Evolutionary conservation across 2,888 invertebrate species (phyloP).

Genomic region (Alloscopus bannaensis): DNA sequence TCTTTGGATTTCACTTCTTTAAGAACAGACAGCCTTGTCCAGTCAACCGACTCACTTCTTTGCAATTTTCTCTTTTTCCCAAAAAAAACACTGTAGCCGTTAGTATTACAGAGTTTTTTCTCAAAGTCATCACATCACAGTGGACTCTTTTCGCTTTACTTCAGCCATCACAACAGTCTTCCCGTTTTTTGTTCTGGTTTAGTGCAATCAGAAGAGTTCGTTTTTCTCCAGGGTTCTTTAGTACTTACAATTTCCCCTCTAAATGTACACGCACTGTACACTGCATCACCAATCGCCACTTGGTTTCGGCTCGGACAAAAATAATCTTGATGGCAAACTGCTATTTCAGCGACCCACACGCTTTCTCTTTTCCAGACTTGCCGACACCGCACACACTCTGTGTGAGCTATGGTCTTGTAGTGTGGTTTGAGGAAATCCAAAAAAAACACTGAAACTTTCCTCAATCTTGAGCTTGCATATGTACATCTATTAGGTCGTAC

Average conservation of each 20-base stretch:
- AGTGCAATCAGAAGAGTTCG: slow-evolving; percentile 54
- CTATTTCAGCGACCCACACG: slow-evolving; percentile 44
- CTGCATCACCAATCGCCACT: slow-evolving; percentile 50
- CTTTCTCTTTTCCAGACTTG: too few relatives aligned
- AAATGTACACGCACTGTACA: slow-evolving; percentile 13
- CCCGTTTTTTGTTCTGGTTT: slow-evolving; percentile 47
- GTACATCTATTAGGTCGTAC: not conserved
- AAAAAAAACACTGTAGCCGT: slow-evolving; percentile 18
- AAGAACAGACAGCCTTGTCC: slow-evolving; percentile 22
- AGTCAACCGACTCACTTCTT: slow-evolving; percentile 19
- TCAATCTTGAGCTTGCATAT: not conserved
- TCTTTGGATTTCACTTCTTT: slow-evolving; percentile 43
- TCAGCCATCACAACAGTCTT: not conserved
- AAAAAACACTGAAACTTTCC: not conserved
- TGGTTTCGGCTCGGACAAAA: not conserved
- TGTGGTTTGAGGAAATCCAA: slow-evolving; percentile 20
- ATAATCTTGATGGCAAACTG: slow-evolving; percentile 57
- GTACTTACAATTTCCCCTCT: slow-evolving; percentile 21
- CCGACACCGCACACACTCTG: slow-evolving; percentile 33
- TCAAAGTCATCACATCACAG: slow-evolving; percentile 59
- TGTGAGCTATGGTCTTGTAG: slow-evolving; percentile 17
- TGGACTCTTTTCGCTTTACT: not conserved
- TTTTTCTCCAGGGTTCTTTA: slow-evolving; percentile 17
- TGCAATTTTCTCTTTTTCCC: not conserved
- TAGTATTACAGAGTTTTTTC: slow-evolving; percentile 52